Percentiles rank a stretch among this genome's conserved stretches.
Evolutionary conservation across 1,140 invertebrate species (phyloP).

Genomic region (Xylocopa sonorina): DNA sequence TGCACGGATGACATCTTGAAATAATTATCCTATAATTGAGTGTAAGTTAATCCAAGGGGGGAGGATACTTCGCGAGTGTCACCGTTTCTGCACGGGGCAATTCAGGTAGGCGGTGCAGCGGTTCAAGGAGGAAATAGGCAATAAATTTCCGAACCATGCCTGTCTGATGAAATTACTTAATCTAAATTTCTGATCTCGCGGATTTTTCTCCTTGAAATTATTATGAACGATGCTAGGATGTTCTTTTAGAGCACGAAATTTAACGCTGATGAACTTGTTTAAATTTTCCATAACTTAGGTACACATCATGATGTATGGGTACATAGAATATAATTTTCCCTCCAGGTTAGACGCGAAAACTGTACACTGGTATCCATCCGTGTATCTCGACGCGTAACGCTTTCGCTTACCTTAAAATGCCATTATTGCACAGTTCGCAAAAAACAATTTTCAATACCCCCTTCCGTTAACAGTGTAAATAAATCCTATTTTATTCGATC

Average conservation of each 20-base stretch:
- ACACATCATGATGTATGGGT: no score
- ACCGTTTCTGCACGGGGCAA: neutral
- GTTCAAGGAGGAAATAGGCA: neutral
- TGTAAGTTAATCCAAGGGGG: neutral
- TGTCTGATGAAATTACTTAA: neutral
- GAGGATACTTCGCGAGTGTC: no score
- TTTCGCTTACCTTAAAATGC: neutral
- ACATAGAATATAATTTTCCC: no score
- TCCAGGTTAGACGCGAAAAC: no score
- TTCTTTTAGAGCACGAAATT: neutral
- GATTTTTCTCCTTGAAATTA: neutral
- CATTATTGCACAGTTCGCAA: neutral
- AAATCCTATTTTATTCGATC: neutral
- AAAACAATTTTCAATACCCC: neutral
- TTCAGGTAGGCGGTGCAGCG: neutral
- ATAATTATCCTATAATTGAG: constrained; percentile 9
- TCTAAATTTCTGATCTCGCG: neutral
- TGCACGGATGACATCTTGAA: neutral
- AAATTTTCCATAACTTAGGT: neutral
- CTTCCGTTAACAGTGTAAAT: neutral
- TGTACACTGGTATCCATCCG: no score
- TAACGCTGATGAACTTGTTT: neutral
- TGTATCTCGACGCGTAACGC: neutral
- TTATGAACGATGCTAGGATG: neutral
- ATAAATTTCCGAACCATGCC: neutral